Percentiles rank a stretch among this genome's conserved stretches.
phyloP scores from a whole-genome alignment of 2,113 vertebrate genomes.

The zebrafish (Danio rerio) region GRCz12tu NC_133192.1:16055501-16056000 shows the following conservation, averaged over 20 bases:
- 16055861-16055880: constrained; percentile 73
- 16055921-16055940: too few species aligned
- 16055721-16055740: constrained; percentile 84
- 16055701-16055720: constrained; percentile 98
- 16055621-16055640: too few species aligned
- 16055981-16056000: too few species aligned
- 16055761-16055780: constrained; percentile 87
- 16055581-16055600: too few species aligned
- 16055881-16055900: not conserved
- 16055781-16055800: constrained; percentile 88
- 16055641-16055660: not conserved
- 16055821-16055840: constrained; percentile 95
- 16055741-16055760: constrained; percentile 91
- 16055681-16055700: not conserved
- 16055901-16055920: too few species aligned
- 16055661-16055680: too few species aligned
- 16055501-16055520: too few species aligned
- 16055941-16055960: too few species aligned
- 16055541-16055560: too few species aligned
- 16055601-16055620: too few species aligned
- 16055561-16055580: not conserved
- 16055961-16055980: too few species aligned
- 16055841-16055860: constrained; percentile 99
- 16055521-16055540: too few species aligned
- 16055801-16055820: constrained; percentile 85